phyloP scores from a whole-genome alignment of 2,113 vertebrate species.

The Periophthalmodon schlosseri region DNA sequence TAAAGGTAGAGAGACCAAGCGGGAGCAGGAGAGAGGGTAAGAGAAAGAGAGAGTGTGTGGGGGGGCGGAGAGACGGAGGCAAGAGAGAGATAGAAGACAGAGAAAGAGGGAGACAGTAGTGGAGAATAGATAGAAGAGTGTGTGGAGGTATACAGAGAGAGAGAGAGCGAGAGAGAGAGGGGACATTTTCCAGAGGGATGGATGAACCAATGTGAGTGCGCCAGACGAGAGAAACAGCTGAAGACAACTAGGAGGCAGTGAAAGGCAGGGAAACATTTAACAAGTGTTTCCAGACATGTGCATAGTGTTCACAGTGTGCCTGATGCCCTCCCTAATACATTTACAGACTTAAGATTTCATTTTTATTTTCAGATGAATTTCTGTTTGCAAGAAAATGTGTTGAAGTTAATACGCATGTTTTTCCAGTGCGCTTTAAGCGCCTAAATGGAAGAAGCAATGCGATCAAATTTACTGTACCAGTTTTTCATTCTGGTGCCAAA shows the following conservation, averaged over 20 bases:
- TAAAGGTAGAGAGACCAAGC: too few species aligned
- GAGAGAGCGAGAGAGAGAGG: conserved; percentile 24
- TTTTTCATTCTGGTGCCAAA: too few species aligned
- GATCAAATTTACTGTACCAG: too few species aligned
- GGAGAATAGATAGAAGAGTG: conserved; percentile 10
- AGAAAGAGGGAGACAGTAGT: not conserved
- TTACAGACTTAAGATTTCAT: not conserved
- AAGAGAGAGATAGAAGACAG: not conserved
- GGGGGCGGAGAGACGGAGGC: too few species aligned
- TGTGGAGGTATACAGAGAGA: not conserved
- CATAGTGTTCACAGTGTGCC: not conserved
- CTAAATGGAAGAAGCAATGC: too few species aligned
- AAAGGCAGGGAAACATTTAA: too few species aligned
- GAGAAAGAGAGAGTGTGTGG: too few species aligned
- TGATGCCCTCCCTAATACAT: not conserved
- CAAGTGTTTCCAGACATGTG: too few species aligned
- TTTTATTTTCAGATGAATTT: not conserved
- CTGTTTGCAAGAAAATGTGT: too few species aligned
- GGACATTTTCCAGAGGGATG: not conserved
- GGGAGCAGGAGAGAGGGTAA: too few species aligned
- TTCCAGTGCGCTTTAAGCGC: too few species aligned
- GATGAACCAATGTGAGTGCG: not conserved
- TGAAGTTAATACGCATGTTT: too few species aligned
- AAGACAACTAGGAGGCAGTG: not conserved
- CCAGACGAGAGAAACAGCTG: not conserved